Conservation (phyloP, 2,113 vertebrate genomes). For the Scomber japonicus region DNA sequence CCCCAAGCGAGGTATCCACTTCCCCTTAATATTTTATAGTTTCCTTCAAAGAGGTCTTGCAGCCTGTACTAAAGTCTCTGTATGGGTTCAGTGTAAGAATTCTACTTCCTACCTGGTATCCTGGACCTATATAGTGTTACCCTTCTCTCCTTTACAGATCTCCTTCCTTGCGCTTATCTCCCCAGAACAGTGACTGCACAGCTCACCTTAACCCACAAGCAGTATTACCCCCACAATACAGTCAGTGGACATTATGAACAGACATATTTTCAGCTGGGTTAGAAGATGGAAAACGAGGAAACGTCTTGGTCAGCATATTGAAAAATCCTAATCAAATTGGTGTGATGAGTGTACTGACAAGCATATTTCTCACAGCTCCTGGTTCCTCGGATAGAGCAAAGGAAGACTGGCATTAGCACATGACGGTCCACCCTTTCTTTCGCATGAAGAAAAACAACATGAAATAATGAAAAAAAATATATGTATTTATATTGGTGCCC, state of each 20-base stretch:
- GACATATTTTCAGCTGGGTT: constrained; percentile 2
- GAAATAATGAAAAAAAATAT: constrained; percentile 28
- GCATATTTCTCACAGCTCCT: constrained; percentile 15
- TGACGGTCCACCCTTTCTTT: constrained; percentile 4
- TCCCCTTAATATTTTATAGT: constrained; percentile 89
- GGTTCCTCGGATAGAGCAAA: not conserved
- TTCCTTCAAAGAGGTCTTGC: constrained; percentile 87
- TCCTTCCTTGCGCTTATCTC: constrained; percentile 74
- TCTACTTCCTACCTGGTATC: constrained; percentile 89
- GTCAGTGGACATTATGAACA: constrained; percentile 27
- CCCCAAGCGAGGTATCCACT: constrained; percentile 81
- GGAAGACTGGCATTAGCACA: constrained; percentile 9
- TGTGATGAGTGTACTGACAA: not conserved
- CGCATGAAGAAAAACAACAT: constrained; percentile 30
- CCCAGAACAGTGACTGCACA: constrained; percentile 61
- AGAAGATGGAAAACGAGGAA: constrained; percentile 1
- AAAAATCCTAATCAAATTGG: constrained; percentile 7
- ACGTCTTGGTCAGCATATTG: not conserved
- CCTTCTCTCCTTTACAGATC: constrained; percentile 54
- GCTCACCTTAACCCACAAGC: constrained; percentile 38
- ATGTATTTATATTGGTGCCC: constrained; percentile 56
- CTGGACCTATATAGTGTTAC: constrained; percentile 89
- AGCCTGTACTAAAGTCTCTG: constrained; percentile 85
- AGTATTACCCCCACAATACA: constrained; percentile 30
- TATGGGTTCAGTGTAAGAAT: constrained; percentile 90